Percentiles rank a stretch among this genome's conserved stretches.
phyloP scores from a whole-genome alignment of 2,888 invertebrate species.

The Ormyrus pomaceus region DNA sequence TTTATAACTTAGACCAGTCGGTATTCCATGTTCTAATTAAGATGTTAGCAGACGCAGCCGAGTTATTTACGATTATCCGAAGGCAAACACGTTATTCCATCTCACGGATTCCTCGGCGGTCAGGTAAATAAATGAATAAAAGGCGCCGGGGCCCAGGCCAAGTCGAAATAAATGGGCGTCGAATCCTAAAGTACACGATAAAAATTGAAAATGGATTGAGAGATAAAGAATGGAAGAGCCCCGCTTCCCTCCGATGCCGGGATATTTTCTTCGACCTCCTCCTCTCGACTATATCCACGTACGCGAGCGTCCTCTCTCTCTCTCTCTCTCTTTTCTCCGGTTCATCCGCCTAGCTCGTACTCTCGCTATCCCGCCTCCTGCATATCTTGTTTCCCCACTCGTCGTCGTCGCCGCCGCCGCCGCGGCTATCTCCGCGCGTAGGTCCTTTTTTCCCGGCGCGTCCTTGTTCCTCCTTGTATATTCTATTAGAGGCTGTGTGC shows the following conservation, averaged over 20 bases:
- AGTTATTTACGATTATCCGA: slow-evolving; percentile 37
- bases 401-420: slow-evolving; percentile 30
- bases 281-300: slow-evolving; percentile 17
- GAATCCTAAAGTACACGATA: background rate
- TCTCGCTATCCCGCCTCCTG: slow-evolving; percentile 28
- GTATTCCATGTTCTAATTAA: too few species aligned
- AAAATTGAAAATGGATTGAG: slow-evolving; percentile 21
- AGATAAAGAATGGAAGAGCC: slow-evolving; percentile 20
- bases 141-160: background rate
- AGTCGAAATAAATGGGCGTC: background rate
- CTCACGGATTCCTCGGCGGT: background rate
- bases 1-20: too few species aligned
- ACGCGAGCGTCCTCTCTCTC: slow-evolving; percentile 25
- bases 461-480: slow-evolving; percentile 52
- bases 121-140: slow-evolving; percentile 2
- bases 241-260: slow-evolving; percentile 32
- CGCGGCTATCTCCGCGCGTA: background rate
- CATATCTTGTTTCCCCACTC: slow-evolving; percentile 51
- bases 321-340: slow-evolving; percentile 30
- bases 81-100: background rate
- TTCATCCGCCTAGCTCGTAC: slow-evolving; percentile 25
- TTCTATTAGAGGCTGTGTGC: slow-evolving; percentile 50
- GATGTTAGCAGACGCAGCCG: background rate
- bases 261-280: slow-evolving; percentile 34
- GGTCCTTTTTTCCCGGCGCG: slow-evolving; percentile 40